phyloP scores from a whole-genome alignment of 1,140 invertebrate species.

The Chionoecetes opilio region DNA sequence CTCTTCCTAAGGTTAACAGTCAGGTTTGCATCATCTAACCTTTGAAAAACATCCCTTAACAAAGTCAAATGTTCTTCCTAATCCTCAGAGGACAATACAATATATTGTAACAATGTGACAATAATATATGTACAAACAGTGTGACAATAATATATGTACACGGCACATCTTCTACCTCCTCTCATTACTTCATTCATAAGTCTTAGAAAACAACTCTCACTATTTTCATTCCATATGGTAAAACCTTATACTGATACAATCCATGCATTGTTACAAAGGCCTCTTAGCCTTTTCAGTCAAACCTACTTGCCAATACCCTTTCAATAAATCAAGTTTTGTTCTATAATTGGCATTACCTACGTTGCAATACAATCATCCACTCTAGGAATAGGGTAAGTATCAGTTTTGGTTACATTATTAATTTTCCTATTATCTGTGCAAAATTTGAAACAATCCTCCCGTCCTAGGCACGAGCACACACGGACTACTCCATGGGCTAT shows the following conservation, averaged over 20 bases:
- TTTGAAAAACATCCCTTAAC: not conserved
- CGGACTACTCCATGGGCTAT: not conserved
- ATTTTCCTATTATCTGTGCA: constrained; percentile 41
- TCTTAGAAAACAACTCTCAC: not conserved
- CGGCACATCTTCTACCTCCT: not conserved
- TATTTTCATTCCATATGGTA: constrained; percentile 44
- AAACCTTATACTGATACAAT: constrained; percentile 32
- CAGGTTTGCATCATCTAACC: constrained; percentile 1
- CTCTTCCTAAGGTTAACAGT: constrained; percentile 39
- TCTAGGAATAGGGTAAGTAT: constrained; percentile 24
- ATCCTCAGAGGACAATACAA: not conserved
- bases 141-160: constrained; percentile 39
- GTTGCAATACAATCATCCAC: constrained; percentile 41
- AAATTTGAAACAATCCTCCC: not conserved
- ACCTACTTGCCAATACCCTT: constrained; percentile 44
- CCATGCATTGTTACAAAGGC: constrained; percentile 38
- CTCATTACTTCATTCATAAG: not conserved
- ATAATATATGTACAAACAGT: constrained; percentile 32
- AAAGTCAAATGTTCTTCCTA: constrained; percentile 35
- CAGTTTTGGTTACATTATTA: too few relatives aligned
- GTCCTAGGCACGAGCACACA: constrained; percentile 37
- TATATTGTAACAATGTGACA: constrained; percentile 3
- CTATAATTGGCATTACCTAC: not conserved
- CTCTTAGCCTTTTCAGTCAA: constrained; percentile 38
- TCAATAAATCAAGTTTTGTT: constrained; percentile 49